Conservation (phyloP, 2,113 vertebrate genomes). For the Sebastes schlegelii region DNA sequence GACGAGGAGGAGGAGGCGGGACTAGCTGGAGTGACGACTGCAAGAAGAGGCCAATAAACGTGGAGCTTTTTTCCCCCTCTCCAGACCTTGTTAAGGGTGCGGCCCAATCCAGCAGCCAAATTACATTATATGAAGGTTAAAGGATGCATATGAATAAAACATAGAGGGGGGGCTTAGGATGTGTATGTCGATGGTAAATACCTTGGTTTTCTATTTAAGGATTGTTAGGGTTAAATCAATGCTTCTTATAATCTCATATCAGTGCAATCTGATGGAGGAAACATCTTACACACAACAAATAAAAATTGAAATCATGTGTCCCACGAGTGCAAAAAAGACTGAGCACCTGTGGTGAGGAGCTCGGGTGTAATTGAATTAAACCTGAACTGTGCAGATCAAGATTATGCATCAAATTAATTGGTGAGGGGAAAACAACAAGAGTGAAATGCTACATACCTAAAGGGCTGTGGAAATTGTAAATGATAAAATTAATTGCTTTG, state of each 20-base stretch:
- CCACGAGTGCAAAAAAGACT: conserved; percentile 13
- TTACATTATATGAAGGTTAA: conserved; percentile 65
- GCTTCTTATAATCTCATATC: conserved; percentile 5
- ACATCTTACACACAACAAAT: background rate
- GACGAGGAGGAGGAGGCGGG: conserved; percentile 78
- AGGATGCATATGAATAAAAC: conserved; percentile 48
- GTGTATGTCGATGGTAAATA: background rate
- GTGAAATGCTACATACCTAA: conserved; percentile 11
- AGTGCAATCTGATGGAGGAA: background rate
- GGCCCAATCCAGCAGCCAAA: conserved; percentile 66
- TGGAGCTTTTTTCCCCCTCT: conserved; percentile 28
- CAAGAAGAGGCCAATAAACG: conserved; percentile 76
- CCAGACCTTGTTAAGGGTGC: conserved; percentile 78
- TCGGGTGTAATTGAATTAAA: conserved; percentile 46
- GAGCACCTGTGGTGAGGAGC: conserved; percentile 9
- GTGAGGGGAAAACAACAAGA: conserved; percentile 32
- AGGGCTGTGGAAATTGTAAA: conserved; percentile 20
- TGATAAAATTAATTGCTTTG: conserved; percentile 27
- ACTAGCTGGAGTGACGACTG: conserved; percentile 77
- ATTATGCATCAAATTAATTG: conserved; percentile 48
- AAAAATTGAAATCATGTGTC: conserved; percentile 35
- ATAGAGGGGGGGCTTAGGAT: conserved; percentile 1
- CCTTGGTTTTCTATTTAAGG: background rate
- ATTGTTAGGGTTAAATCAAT: background rate
- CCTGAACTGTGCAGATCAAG: conserved; percentile 38